Percentiles rank a stretch among this genome's conserved stretches.
phyloP scores from a whole-genome alignment of 2,113 vertebrate species.

The Lontra canadensis region DNA sequence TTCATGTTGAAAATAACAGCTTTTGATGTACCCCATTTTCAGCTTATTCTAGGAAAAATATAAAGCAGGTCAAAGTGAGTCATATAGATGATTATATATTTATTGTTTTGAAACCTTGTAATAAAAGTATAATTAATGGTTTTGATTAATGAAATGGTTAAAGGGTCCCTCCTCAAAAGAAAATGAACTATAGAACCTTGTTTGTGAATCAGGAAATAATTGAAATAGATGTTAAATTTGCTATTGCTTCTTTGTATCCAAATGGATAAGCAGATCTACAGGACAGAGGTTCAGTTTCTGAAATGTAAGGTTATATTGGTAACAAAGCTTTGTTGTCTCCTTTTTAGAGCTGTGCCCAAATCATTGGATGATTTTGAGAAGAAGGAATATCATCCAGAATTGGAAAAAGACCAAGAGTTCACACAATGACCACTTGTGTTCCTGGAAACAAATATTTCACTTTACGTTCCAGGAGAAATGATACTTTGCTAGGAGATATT shows the following conservation, averaged over 20 bases:
- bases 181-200: background rate
- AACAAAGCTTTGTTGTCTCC: background rate
- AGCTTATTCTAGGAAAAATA: conserved; percentile 4
- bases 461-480: background rate
- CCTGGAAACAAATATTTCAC: background rate
- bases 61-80: background rate
- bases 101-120: background rate
- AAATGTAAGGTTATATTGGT: background rate
- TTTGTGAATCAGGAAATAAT: background rate
- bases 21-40: conserved; percentile 11
- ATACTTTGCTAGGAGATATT: background rate
- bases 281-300: background rate
- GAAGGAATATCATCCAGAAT: background rate
- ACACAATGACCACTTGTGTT: background rate
- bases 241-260: background rate
- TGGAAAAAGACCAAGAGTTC: background rate
- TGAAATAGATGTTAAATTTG: background rate
- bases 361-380: background rate
- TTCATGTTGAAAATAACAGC: background rate
- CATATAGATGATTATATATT: background rate
- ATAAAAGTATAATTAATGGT: conserved; percentile 6
- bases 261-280: background rate
- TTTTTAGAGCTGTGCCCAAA: background rate
- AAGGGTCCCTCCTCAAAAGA: background rate
- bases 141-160: background rate